Evolutionary conservation across 2,113 vertebrate species (phyloP), one percentile per base, ranked within the genome.

Genomic region (Peromyscus maniculatus): DNA sequence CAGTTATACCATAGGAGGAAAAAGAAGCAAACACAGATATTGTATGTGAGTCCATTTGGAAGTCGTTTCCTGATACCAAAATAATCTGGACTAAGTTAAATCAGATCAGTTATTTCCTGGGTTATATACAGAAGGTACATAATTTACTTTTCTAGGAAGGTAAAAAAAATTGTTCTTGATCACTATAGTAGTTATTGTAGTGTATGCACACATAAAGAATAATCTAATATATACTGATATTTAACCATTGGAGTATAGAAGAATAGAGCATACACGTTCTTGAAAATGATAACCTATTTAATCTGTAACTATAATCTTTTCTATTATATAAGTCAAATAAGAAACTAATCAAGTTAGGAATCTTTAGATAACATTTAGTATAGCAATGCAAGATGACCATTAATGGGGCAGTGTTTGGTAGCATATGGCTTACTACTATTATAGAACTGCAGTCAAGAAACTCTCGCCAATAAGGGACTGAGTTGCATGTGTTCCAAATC

Each of bases 391-490:
- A 72, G 46, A 91, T 88, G 96, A 96, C 75, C 83, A 26, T 88
- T 94, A 92, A 95, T n/a, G 19, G 79, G 78, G 43, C 3, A 62
- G 6, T 39, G 80, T 83, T 83, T 59, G 12, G 6, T 26, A 64
- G 22, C 80, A 84, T 62, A 39, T 83, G 21, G 22, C 57, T 62
- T 62, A 26, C 36, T 84, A 84, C 80, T 28, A 9, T 62, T 84
- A 77, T 6, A 77, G 43, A 97, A 98, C 82, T 97, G 88, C 95
- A 16, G 21, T 66, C 3, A 46, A 62, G 22, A 84, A 64, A 26
- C 11, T 17, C 6, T 64, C 7, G 7, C 21, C n/a, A 39, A 84
- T 39, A 26, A 15, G 22, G 22, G 12, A 64, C 59, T 43, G 13
- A 64, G 15, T 62, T 28, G 7, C 22, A 84, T 84, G 82, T 84